These are phyloP conservation scores for Cyaniris semiargus DNA, from an alignment of 2,888 invertebrate genomes.

Conservation along the genomic window DNA sequence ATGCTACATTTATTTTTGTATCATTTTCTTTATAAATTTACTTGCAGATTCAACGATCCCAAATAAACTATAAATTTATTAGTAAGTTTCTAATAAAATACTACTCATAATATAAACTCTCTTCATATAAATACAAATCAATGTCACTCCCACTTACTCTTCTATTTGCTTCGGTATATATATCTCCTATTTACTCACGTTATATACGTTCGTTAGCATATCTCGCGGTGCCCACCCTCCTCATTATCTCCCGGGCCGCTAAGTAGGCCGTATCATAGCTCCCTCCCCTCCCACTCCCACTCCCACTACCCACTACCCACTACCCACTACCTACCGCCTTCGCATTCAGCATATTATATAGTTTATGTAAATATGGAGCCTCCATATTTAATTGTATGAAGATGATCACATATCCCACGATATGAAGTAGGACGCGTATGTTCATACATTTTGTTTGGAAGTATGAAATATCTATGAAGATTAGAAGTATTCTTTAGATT, in stretches of 20 bases:
- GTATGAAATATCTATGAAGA: no score
- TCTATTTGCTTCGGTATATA: not conserved
- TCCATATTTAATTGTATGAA: not conserved
- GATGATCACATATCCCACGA: no score
- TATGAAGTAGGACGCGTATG: no score
- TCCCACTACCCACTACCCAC: not conserved
- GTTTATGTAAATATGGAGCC: not conserved
- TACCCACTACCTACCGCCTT: not conserved
- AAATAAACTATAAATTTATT: no score
- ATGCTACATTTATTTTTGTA: no score
- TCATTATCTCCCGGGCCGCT: conserved; percentile 5
- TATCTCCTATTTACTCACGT: not conserved
- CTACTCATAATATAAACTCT: not conserved
- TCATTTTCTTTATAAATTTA: no score
- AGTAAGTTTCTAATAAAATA: not conserved
- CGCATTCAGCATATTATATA: not conserved
- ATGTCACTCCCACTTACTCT: not conserved
- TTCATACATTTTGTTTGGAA: no score
- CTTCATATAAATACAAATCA: not conserved
- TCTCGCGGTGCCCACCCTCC: not conserved
- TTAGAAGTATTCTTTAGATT: no score
- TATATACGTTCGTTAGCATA: not conserved
- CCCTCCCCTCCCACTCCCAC: not conserved
- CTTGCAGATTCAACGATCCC: no score
- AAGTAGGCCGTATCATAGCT: conserved; percentile 24